Evolutionary conservation across 1,140 invertebrate species (phyloP).

Genomic region (Penaeus indicus): DNA sequence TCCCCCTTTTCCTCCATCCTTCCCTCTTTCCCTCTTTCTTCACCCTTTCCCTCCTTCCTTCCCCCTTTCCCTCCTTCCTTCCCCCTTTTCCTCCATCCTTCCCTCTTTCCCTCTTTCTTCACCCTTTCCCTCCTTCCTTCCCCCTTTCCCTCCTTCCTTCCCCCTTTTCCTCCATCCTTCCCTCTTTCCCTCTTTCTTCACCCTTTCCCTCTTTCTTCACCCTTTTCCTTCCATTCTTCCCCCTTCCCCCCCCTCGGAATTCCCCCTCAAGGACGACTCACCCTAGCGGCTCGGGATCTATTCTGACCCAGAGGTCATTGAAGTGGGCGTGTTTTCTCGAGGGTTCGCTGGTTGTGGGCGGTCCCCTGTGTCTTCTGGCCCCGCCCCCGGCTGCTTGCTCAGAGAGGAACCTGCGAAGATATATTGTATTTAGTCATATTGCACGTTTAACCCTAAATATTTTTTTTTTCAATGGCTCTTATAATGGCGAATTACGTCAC

Average conservation of each 20-base stretch:
- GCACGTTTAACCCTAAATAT: too few species aligned
- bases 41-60: too few species aligned
- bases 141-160: too few species aligned
- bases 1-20: too few species aligned
- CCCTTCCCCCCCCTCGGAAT: not conserved
- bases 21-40: too few species aligned
- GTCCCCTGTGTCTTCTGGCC: slow-evolving; percentile 14
- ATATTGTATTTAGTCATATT: not conserved
- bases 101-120: too few species aligned
- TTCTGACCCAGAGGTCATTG: slow-evolving; percentile 69
- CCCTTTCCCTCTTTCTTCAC: not conserved
- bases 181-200: not conserved
- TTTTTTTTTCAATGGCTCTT: not conserved
- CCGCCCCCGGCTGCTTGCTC: slow-evolving; percentile 42
- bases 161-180: too few species aligned
- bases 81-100: too few species aligned
- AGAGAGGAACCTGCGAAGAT: slow-evolving; percentile 48
- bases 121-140: too few species aligned
- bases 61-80: too few species aligned
- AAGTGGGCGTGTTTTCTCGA: slow-evolving; percentile 67
- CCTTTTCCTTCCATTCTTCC: not conserved
- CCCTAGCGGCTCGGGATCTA: slow-evolving; percentile 65
- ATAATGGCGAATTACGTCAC: not conserved
- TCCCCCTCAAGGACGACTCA: not conserved
- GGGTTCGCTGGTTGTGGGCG: slow-evolving; percentile 58